phyloP scores from a whole-genome alignment of 2,797 vertebrate genomes.

The Chiloscyllium punctatum region DNA sequence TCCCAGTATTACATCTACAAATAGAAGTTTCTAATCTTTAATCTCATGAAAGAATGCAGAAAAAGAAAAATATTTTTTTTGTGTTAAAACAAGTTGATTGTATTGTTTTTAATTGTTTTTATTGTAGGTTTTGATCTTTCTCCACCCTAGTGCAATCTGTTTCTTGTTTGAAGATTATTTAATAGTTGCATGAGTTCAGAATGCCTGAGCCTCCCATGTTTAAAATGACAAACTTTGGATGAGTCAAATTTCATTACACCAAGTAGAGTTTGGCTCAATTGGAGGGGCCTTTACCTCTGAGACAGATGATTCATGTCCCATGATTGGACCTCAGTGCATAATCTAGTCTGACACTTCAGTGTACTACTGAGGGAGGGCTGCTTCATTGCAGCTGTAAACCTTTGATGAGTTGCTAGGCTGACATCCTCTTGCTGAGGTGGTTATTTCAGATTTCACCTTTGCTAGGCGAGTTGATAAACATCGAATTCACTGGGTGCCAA shows the following conservation, averaged over 20 bases:
- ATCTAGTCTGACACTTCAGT: neutral
- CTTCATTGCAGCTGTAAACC: neutral
- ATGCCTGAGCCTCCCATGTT: neutral
- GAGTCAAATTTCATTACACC: neutral
- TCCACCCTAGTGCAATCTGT: neutral
- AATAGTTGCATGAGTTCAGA: neutral
- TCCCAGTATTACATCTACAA: neutral
- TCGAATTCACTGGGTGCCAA: neutral
- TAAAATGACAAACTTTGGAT: neutral
- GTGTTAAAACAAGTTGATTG: neutral
- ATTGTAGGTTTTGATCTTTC: neutral
- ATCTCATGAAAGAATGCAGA: neutral
- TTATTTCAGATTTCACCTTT: neutral
- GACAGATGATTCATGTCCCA: neutral
- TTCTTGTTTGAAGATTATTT: constrained; percentile 21
- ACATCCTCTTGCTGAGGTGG: neutral
- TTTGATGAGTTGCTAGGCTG: neutral
- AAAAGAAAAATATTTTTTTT: neutral
- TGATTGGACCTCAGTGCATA: neutral
- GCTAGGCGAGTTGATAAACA: neutral
- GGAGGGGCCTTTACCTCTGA: neutral
- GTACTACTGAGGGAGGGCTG: neutral
- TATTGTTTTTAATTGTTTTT: neutral
- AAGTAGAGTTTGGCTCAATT: neutral
- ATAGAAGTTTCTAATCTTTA: neutral